Conservation (phyloP, 2,113 vertebrate species). For the Sorex fumeus region DNA sequence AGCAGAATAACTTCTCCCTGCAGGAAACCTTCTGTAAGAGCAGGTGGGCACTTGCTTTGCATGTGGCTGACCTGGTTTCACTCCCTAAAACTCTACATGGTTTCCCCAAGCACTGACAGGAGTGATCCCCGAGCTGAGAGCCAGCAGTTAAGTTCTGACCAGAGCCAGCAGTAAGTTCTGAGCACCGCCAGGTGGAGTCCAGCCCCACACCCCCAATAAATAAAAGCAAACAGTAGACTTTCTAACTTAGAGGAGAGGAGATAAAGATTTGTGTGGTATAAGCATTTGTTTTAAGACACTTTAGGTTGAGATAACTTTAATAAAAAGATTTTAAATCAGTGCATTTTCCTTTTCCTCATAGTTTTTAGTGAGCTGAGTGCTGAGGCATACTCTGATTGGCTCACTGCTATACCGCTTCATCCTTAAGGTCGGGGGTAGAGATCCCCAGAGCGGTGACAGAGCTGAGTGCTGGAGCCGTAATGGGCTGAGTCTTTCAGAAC, state of each 20-base stretch:
- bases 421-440: not conserved
- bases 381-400: not conserved
- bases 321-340: not conserved
- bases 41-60: no score
- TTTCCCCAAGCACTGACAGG: no score
- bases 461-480: not conserved
- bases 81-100: no score
- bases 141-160: no score
- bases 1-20: not conserved
- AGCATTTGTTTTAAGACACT: slow-evolving; percentile 38
- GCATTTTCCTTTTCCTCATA: not conserved
- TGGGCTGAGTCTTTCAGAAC: not conserved
- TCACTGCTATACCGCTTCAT: not conserved
- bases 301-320: slow-evolving; percentile 44
- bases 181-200: no score
- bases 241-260: slow-evolving; percentile 10
- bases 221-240: not conserved
- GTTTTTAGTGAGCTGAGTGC: not conserved
- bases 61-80: no score
- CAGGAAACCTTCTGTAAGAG: no score
- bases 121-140: no score
- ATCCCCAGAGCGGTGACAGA: not conserved
- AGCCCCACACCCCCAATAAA: no score
- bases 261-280: slow-evolving; percentile 5
- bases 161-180: no score